Evolutionary conservation across 2,797 vertebrate species (phyloP), one percentile per base, ranked within the genome.

Genomic region (Oreochromis mossambicus): DNA sequence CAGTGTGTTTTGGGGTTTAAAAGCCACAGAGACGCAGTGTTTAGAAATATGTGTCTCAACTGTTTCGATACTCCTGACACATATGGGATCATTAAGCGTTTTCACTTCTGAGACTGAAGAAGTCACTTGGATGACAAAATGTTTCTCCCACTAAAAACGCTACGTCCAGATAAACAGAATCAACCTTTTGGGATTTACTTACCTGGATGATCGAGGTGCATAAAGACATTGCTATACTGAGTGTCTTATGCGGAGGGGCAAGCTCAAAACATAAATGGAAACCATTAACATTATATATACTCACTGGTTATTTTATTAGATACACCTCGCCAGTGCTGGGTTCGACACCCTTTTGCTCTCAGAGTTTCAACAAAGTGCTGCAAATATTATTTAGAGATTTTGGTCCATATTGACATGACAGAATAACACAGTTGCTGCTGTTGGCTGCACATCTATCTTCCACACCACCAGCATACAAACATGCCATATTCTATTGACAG

Each of bases 1-100:
- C 50, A 51, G 19, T 21, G 19, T 51, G 51, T 0, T 54, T 54
- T 54, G 21, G 0, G 11, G 52, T 54, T 24, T 54, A 54, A 54
- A 54, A 54, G 11, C 21, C 21, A 24, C 51, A 52, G 52, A 54
- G 2, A 54, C 50, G 3, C 11, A 2, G 52, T 24, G 21, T 54
- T 13, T 54, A 3, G 21, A 54, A 54, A 54, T 26, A 26, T 54
- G 21, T 12, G 51, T 52, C 51, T 52, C n/a, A 54, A 13, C 1
- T 54, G 52, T 54, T 54, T 21, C 21, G 6, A 52, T 52, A 12
- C n/a, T 21, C 51, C n/a, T 52, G 51, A 6, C 51, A 52, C 51
- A 21, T 52, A 12, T 10, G 21, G 51, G 5, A 52, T 12, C 51
- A 21, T n/a, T n/a, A 21, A 21, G n/a, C n/a, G 51, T 21, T 52